phyloP scores from a whole-genome alignment of 2,888 invertebrate genomes.

The Pogonocherus hispidulus region DNA sequence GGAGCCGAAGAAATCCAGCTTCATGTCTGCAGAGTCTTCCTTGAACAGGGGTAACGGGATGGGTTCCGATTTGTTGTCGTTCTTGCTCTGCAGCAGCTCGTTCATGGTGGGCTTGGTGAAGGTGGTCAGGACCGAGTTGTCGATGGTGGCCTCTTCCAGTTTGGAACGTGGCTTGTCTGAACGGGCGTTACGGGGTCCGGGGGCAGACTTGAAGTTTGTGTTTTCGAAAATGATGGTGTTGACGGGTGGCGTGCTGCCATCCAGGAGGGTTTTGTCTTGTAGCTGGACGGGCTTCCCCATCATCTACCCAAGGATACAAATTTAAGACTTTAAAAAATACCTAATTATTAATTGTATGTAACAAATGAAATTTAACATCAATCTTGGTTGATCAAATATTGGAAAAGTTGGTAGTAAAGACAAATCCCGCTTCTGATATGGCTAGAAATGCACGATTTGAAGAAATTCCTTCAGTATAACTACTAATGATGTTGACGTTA shows the following conservation, averaged over 20 bases:
- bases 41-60: constrained; percentile 80
- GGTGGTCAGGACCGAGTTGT: constrained; percentile 65
- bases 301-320: constrained; percentile 49
- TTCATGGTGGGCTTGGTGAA: constrained; percentile 69
- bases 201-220: constrained; percentile 87
- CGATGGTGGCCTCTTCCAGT: constrained; percentile 70
- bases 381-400: too few species aligned
- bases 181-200: constrained; percentile 71
- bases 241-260: constrained; percentile 84
- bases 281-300: constrained; percentile 59
- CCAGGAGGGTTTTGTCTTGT: constrained; percentile 72
- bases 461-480: too few species aligned
- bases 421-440: too few species aligned
- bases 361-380: too few species aligned
- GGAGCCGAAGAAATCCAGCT: constrained; percentile 92
- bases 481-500: too few species aligned
- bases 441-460: too few species aligned
- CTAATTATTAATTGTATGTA: too few species aligned
- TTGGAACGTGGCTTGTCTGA: constrained; percentile 75
- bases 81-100: constrained; percentile 67
- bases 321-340: too few species aligned
- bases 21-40: constrained; percentile 91
- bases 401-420: too few species aligned
- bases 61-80: constrained; percentile 63
- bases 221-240: constrained; percentile 94